A percentile compares a stretch with the other conserved stretches of the same genome.
Conservation (phyloP, 1,140 invertebrate genomes). For the Cephus cinctus region DNA sequence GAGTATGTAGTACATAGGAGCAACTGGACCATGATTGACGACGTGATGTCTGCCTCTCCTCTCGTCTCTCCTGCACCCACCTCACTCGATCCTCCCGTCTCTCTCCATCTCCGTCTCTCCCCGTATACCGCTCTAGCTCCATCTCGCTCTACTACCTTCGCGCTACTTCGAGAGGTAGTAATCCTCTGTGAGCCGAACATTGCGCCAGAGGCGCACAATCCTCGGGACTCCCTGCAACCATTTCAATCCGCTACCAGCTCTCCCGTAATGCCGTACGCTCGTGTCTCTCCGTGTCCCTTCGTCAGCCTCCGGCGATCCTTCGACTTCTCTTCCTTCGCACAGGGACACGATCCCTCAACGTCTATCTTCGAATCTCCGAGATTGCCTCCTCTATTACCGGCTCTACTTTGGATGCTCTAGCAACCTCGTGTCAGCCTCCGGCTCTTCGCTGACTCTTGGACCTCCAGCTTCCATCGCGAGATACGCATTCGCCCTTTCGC, state of each 20-base stretch:
- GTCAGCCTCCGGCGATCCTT: constrained; percentile 4
- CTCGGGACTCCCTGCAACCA: constrained; percentile 23
- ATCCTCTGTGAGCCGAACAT: constrained; percentile 40
- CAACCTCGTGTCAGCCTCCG: too few relatives aligned
- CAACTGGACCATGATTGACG: constrained; percentile 51
- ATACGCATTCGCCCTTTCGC: too few relatives aligned
- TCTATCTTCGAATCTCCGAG: too few relatives aligned
- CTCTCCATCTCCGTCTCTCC: constrained; percentile 8
- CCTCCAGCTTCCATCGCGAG: too few relatives aligned
- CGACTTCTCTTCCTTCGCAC: background rate
- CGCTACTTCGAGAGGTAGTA: constrained; percentile 31
- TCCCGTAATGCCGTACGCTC: constrained; percentile 26
- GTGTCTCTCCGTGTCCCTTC: constrained; percentile 23
- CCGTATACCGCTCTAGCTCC: constrained; percentile 3
- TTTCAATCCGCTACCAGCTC: constrained; percentile 33
- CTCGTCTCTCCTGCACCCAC: constrained; percentile 11
- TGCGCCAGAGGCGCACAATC: constrained; percentile 35
- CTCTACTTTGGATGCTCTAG: too few relatives aligned
- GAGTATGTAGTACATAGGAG: constrained; percentile 37
- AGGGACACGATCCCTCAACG: too few relatives aligned
- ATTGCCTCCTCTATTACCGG: too few relatives aligned
- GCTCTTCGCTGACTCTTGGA: too few relatives aligned
- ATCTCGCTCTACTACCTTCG: constrained; percentile 4
- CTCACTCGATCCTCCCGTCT: constrained; percentile 16
- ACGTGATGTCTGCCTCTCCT: constrained; percentile 35